Evolutionary conservation across 2,113 vertebrate species (phyloP).

Genomic region (Nothobranchius kuhntae): DNA sequence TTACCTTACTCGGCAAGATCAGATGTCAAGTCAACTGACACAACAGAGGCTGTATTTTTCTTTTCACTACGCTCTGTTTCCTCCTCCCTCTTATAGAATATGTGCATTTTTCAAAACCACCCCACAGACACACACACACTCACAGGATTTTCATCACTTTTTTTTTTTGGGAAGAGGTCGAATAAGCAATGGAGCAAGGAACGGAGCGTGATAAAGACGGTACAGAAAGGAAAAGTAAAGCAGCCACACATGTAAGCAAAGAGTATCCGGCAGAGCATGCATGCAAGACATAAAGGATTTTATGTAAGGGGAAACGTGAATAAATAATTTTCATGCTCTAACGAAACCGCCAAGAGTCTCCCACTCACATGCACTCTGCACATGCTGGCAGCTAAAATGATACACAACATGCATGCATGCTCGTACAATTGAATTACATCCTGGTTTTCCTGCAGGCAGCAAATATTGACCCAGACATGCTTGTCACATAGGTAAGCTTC

Average conservation of each 20-base stretch:
- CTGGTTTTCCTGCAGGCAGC: conserved; percentile 46
- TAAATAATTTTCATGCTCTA: conserved; percentile 67
- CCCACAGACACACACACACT: conserved; percentile 11
- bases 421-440: conserved; percentile 50
- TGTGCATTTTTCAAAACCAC: conserved; percentile 71
- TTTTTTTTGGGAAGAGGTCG: conserved; percentile 5
- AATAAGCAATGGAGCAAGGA: neutral
- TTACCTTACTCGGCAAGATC: conserved; percentile 73
- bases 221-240: conserved; percentile 6
- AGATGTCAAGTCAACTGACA: conserved; percentile 72
- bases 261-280: conserved; percentile 25
- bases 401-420: conserved; percentile 27
- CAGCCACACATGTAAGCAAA: conserved; percentile 29
- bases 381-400: conserved; percentile 24
- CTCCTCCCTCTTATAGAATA: conserved; percentile 68
- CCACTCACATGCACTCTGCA: conserved; percentile 23
- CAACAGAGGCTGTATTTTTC: conserved; percentile 65
- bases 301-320: conserved; percentile 55
- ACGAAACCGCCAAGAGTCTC: conserved; percentile 43
- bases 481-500: conserved; percentile 16
- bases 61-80: conserved; percentile 67
- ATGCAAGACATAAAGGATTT: conserved; percentile 28
- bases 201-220: neutral
- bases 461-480: conserved; percentile 41
- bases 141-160: conserved; percentile 9